Evolutionary conservation across 2,113 vertebrate genomes (phyloP), one percentile per base, ranked within the genome.

Genomic region (Hydrochoerus hydrochaeris): DNA sequence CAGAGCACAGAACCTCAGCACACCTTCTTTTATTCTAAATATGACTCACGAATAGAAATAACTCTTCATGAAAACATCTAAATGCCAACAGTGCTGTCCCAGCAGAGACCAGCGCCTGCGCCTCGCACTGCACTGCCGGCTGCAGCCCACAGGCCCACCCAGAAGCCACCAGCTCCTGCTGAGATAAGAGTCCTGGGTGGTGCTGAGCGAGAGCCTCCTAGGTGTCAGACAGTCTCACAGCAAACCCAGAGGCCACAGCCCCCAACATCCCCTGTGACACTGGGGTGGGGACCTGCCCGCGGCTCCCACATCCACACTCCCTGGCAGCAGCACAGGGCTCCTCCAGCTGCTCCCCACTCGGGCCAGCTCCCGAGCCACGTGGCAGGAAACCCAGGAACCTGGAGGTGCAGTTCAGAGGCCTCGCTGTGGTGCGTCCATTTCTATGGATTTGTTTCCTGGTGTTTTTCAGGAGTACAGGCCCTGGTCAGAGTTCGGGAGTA

Each of bases 321-420:
- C 6, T 0, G n/a, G 24, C 6, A 22, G 58, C 57, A 17, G 57
- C 17, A 17, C 17, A 58, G 57, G 0, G 19, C 57, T 60, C 58
- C 60, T 10, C 60, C 26, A 62, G 24, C 7, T 38, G n/a, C 20
- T 73, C 69, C n/a, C 69, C 19, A 38, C 32, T 32, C 16, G 32
- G 63, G 22, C 63, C 4, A 5, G 63, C 32, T 67, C 63, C 63
- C 6, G 32, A 35, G 32, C 65, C 65, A 38, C 1, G 4, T 9
- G 9, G 13, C 69, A 41, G 69, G 28, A 82, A 49, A 81, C 12
- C 83, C 83, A 22, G 41, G 60, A 11, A 65, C 24, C 17, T 17
- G 14, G 3, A 44, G 1, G 2, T 1, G 2, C 2, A 0, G 16
- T 10, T 63, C 30, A 8, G 22, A 28, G 35, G 14, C 54, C 11